Evolutionary conservation across 2,888 invertebrate species (phyloP).

Genomic region (Hemicrepidius hirtus): DNA sequence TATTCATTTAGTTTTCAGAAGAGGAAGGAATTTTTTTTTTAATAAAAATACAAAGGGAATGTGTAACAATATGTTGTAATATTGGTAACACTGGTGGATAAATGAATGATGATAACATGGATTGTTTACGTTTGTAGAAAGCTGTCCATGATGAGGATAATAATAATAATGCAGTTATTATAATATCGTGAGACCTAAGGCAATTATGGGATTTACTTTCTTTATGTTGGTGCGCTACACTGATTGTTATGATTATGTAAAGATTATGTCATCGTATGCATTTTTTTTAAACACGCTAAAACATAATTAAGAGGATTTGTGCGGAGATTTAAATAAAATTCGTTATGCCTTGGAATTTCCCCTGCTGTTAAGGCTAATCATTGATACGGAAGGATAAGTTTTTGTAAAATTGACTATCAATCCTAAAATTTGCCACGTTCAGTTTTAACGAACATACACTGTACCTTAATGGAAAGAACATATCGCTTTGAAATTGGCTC

Average conservation of each 20-base stretch:
- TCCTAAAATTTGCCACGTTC: too few relatives aligned
- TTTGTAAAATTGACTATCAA: too few relatives aligned
- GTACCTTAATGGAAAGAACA: too few relatives aligned
- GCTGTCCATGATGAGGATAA: constrained; percentile 10
- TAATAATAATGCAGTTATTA: neutral
- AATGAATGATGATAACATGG: neutral
- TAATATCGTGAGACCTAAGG: constrained; percentile 20
- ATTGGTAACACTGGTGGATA: neutral
- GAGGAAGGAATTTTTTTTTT: neutral
- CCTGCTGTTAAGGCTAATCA: too few relatives aligned
- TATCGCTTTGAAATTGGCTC: too few relatives aligned
- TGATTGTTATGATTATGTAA: neutral
- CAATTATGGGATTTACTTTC: constrained; percentile 32
- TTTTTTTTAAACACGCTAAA: neutral
- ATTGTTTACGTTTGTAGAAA: constrained; percentile 29
- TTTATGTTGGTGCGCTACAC: constrained; percentile 1
- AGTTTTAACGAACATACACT: too few relatives aligned
- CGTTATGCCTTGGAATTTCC: too few relatives aligned
- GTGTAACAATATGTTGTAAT: neutral
- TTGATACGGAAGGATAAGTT: too few relatives aligned
- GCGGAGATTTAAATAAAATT: neutral
- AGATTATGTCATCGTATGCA: neutral
- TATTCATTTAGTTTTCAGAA: neutral
- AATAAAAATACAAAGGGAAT: constrained; percentile 4
- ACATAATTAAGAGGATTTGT: neutral